A percentile compares a stretch with the other conserved stretches of the same genome.
These are phyloP conservation scores for Spilogale gracilis DNA, from an alignment of 2,113 vertebrate species.

Conservation along the genomic window DNA sequence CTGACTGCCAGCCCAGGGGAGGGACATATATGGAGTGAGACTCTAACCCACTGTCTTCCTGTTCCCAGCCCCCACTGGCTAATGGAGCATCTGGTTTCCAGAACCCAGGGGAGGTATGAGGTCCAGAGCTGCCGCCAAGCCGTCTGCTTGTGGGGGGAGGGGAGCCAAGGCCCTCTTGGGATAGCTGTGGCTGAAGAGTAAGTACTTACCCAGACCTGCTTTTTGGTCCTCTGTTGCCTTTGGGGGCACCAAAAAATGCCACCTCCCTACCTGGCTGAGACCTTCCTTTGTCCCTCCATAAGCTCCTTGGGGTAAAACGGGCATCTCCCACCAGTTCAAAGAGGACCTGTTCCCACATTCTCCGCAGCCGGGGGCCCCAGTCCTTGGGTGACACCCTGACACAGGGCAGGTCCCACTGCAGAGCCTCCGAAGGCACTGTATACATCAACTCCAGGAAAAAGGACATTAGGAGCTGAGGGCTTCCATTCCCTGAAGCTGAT, in stretches of 20 bases:
- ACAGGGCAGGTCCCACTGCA: accelerated
- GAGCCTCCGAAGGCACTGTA: accelerated
- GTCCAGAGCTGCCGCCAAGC: not conserved
- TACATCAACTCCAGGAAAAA: not conserved
- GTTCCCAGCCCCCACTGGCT: constrained; percentile 19
- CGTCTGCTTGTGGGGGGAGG: not conserved
- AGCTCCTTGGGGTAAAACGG: not conserved
- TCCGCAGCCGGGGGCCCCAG: accelerated
- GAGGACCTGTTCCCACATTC: accelerated
- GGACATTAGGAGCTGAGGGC: not conserved
- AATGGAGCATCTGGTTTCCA: constrained; percentile 48
- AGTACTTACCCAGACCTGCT: not conserved
- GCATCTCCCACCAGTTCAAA: not conserved
- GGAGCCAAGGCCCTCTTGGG: not conserved
- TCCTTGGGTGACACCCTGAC: not conserved
- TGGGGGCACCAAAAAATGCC: not conserved
- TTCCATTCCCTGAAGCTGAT: accelerated
- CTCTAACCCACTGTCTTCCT: constrained; percentile 49
- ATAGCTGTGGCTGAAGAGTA: not conserved
- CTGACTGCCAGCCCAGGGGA: constrained; percentile 60
- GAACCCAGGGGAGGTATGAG: constrained; percentile 45
- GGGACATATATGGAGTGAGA: constrained; percentile 32
- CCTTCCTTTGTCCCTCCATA: not conserved
- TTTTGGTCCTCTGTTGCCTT: not conserved
- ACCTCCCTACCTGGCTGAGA: not conserved